These are phyloP conservation scores for Onchidella celtica DNA, from an alignment of 2,888 invertebrate species.

Conservation along the genomic window DNA sequence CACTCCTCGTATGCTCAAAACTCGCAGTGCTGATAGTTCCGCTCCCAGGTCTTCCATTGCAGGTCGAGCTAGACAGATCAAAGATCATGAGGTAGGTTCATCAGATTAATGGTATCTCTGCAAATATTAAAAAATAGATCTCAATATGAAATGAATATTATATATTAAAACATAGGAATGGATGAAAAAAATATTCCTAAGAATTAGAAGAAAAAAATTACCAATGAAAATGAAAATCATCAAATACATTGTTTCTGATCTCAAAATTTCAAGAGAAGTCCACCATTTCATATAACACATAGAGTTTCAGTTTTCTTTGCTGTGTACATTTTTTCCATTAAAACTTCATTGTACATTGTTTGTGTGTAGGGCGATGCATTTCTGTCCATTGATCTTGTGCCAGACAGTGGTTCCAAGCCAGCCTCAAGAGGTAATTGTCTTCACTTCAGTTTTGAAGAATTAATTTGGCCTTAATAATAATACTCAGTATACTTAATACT, in stretches of 20 bases:
- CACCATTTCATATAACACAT: too few relatives aligned
- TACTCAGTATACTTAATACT: too few relatives aligned
- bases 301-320: too few relatives aligned
- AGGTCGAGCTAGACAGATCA: conserved; percentile 35
- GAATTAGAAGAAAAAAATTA: not conserved
- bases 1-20: not conserved
- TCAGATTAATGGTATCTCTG: not conserved
- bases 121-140: too few relatives aligned
- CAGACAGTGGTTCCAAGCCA: not conserved
- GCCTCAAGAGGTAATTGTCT: not conserved
- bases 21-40: not conserved
- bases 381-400: conserved; percentile 24
- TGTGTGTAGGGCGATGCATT: conserved; percentile 12
- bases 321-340: too few relatives aligned
- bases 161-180: not conserved
- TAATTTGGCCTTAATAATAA: too few relatives aligned
- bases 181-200: not conserved
- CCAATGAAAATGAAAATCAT: too few relatives aligned
- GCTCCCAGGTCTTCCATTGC: conserved; percentile 34
- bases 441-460: too few relatives aligned
- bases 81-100: conserved; percentile 37
- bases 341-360: too few relatives aligned
- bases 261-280: too few relatives aligned
- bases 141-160: too few relatives aligned
- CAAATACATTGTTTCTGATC: too few relatives aligned